Conservation (phyloP, 2,113 vertebrate genomes). For the Hippoglossus stenolepis region DNA sequence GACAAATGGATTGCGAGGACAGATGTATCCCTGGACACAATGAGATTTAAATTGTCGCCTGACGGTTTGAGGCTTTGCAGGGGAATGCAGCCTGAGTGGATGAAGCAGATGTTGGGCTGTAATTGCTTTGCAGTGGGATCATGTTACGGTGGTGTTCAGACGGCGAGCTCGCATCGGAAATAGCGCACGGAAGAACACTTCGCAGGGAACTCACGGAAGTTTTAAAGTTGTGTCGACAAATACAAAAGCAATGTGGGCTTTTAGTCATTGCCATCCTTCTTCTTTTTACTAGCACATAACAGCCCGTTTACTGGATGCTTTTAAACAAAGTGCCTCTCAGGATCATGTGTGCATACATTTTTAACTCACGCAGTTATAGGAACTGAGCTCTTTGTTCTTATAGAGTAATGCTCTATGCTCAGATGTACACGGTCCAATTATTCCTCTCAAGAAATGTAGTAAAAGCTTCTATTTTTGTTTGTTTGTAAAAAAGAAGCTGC, state of each 20-base stretch:
- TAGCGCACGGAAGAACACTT: background rate
- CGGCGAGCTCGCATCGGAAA: slow-evolving; percentile 15
- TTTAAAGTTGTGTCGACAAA: background rate
- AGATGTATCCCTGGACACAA: slow-evolving; percentile 22
- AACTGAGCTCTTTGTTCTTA: slow-evolving; percentile 39
- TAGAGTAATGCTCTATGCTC: slow-evolving; percentile 14
- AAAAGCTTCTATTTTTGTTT: slow-evolving; percentile 41
- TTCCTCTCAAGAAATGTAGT: slow-evolving; percentile 18
- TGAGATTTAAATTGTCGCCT: slow-evolving; percentile 29
- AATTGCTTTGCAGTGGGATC: slow-evolving; percentile 47
- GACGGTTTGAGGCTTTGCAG: slow-evolving; percentile 3
- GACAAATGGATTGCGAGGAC: slow-evolving; percentile 43
- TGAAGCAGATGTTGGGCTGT: slow-evolving; percentile 59
- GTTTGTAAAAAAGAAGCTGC: background rate
- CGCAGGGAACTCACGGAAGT: slow-evolving; percentile 1
- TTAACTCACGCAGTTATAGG: slow-evolving; percentile 45
- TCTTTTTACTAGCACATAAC: slow-evolving; percentile 37
- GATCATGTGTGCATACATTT: slow-evolving; percentile 56
- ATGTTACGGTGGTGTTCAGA: slow-evolving; percentile 23
- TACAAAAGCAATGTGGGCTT: background rate
- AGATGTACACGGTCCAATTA: slow-evolving; percentile 22
- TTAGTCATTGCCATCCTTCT: slow-evolving; percentile 19
- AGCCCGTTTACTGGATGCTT: slow-evolving; percentile 51
- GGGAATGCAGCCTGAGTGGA: slow-evolving; percentile 24
- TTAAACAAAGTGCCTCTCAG: slow-evolving; percentile 48